Conservation (phyloP, 2,888 invertebrate genomes). For the Leptura quadrifasciata region DNA sequence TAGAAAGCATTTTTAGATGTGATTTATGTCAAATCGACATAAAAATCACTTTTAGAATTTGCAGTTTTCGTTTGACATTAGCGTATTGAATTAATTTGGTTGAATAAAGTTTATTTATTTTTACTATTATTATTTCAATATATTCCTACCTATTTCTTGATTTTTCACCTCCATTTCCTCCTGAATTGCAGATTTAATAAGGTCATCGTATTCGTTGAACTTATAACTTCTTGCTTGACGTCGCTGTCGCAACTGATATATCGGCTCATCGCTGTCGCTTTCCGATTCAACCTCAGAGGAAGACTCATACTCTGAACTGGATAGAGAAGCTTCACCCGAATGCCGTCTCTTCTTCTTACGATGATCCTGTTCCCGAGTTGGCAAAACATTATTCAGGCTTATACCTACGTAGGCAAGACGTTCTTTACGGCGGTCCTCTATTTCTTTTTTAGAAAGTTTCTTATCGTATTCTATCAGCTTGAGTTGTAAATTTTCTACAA, state of each 20-base stretch:
- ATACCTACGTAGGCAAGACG: slow-evolving; percentile 85
- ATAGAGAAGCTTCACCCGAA: slow-evolving; percentile 52
- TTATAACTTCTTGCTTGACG: slow-evolving; percentile 87
- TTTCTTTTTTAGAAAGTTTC: slow-evolving; percentile 80
- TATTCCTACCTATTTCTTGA: slow-evolving; percentile 49
- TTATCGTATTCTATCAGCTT: slow-evolving; percentile 87
- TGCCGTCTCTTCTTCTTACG: slow-evolving; percentile 64
- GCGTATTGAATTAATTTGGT: no score
- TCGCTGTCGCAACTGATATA: slow-evolving; percentile 89
- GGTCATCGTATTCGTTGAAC: slow-evolving; percentile 95
- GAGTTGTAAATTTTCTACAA: slow-evolving; percentile 84
- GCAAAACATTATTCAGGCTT: slow-evolving; percentile 83
- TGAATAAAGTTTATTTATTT: no score
- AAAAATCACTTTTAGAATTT: no score
- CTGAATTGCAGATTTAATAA: slow-evolving; percentile 93
- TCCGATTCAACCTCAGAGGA: slow-evolving; percentile 53
- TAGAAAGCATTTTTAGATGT: no score
- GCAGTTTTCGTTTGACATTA: no score
- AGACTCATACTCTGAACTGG: slow-evolving; percentile 49
- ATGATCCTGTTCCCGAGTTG: slow-evolving; percentile 67
- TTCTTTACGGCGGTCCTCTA: slow-evolving; percentile 81
- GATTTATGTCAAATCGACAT: no score
- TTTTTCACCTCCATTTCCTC: slow-evolving; percentile 79
- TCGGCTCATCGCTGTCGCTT: slow-evolving; percentile 81
- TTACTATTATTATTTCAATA: no score